Percentiles rank a stretch among this genome's conserved stretches.
These are phyloP conservation scores for Lycia hirtaria DNA, from an alignment of 2,888 invertebrate species.

Conservation along the genomic window DNA sequence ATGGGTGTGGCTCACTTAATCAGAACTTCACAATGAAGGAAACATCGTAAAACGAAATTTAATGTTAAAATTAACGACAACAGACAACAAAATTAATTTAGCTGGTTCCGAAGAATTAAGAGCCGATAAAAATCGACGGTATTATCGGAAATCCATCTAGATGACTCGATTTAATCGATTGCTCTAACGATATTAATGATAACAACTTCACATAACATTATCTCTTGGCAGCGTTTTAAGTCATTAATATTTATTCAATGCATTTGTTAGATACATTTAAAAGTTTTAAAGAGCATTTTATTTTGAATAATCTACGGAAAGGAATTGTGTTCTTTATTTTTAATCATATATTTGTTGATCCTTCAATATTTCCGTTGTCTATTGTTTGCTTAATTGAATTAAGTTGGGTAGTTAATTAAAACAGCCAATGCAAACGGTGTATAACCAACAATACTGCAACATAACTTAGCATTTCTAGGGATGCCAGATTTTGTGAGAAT, in stretches of 20 bases:
- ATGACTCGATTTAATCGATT: constrained; percentile 19
- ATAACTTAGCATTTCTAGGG: constrained; percentile 75
- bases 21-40: constrained; percentile 28
- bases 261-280: constrained; percentile 16
- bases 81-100: constrained; percentile 21
- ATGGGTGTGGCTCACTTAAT: constrained; percentile 33
- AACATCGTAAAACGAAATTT: constrained; percentile 32
- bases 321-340: no score
- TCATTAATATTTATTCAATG: constrained; percentile 6
- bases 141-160: constrained; percentile 31
- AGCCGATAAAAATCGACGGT: constrained; percentile 32
- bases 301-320: no score
- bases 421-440: no score
- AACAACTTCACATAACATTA: constrained; percentile 13
- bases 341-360: no score
- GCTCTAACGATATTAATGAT: constrained; percentile 23
- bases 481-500: constrained; percentile 65
- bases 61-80: constrained; percentile 28
- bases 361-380: neutral
- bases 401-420: no score
- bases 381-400: no score
- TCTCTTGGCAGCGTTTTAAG: constrained; percentile 12
- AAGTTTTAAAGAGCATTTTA: constrained; percentile 3
- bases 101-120: constrained; percentile 22
- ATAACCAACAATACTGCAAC: constrained; percentile 21